Evolutionary conservation across 1,140 invertebrate genomes (phyloP).

Genomic region (Nylanderia fulva): DNA sequence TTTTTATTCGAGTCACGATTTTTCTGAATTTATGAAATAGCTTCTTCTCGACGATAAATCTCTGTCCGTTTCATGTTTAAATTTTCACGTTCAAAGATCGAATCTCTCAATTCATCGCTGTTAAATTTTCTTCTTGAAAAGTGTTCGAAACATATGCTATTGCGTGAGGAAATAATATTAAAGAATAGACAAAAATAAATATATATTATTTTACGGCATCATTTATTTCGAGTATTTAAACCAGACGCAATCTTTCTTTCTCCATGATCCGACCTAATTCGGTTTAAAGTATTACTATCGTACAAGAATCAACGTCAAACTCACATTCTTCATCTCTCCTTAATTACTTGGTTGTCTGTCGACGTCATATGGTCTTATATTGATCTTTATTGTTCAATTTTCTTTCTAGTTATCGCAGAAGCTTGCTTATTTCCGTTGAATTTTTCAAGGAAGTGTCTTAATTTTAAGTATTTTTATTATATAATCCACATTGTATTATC

Average conservation of each 20-base stretch:
- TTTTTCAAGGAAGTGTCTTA: constrained; percentile 4
- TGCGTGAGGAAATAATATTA: neutral
- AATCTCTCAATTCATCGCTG: neutral
- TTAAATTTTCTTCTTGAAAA: neutral
- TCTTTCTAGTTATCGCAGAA: neutral
- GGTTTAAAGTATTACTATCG: neutral
- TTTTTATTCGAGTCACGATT: neutral
- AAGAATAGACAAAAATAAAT: too few species aligned
- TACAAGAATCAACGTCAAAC: constrained; percentile 1
- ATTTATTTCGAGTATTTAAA: neutral
- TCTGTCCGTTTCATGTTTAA: neutral
- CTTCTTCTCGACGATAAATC: constrained; percentile 34
- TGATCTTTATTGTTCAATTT: constrained; percentile 34
- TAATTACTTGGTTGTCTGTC: constrained; percentile 34
- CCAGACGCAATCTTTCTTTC: neutral
- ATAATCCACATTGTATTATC: neutral
- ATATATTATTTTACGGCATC: neutral
- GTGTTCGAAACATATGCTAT: neutral
- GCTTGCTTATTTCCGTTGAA: neutral
- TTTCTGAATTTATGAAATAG: neutral
- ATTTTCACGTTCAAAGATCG: neutral
- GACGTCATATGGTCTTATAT: neutral
- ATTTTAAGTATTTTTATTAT: neutral
- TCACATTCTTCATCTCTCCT: neutral
- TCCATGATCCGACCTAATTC: constrained; percentile 19